Evolutionary conservation across 35 echinoderm and acorn worm genomes (phyloP).

Genomic region (Strongylocentrotus purpuratus): DNA sequence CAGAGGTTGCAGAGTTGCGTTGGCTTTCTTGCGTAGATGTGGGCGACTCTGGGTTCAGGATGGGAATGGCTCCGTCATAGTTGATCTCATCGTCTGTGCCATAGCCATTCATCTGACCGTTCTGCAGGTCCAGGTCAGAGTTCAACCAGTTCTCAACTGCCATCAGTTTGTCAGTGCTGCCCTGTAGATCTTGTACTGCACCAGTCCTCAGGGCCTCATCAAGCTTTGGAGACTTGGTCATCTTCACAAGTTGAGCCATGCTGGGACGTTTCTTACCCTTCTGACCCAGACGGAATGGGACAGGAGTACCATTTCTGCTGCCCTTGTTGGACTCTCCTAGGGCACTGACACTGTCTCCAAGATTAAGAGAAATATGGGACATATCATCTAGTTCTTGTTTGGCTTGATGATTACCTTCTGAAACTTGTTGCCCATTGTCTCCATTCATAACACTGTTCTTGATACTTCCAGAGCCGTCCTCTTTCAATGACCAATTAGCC

Average conservation of each 20-base stretch:
- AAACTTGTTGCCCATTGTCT: no score
- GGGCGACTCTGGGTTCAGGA: constrained; percentile 48
- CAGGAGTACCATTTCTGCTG: not conserved
- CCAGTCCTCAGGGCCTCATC: constrained; percentile 30
- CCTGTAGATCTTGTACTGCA: constrained; percentile 34
- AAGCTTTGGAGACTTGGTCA: constrained; percentile 39
- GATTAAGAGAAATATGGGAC: not conserved
- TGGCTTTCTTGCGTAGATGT: constrained; percentile 28
- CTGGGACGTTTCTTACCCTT: not conserved
- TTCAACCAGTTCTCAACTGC: constrained; percentile 38
- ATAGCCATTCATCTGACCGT: constrained; percentile 34
- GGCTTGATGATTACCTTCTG: not conserved
- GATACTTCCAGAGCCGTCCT: constrained; percentile 31
- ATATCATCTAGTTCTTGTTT: constrained; percentile 31
- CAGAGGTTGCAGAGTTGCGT: not conserved
- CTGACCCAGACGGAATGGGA: not conserved
- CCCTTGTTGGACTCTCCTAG: not conserved
- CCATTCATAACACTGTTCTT: constrained; percentile 36
- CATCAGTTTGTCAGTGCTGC: constrained; percentile 23
- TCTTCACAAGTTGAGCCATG: not conserved
- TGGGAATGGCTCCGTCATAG: not conserved
- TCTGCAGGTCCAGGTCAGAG: constrained; percentile 49
- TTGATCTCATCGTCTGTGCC: not conserved
- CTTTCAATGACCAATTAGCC: constrained; percentile 50
- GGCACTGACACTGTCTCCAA: constrained; percentile 48